Base-by-base conservation (phyloP, 2,888 invertebrate species). In the Tortrix viridana region DNA sequence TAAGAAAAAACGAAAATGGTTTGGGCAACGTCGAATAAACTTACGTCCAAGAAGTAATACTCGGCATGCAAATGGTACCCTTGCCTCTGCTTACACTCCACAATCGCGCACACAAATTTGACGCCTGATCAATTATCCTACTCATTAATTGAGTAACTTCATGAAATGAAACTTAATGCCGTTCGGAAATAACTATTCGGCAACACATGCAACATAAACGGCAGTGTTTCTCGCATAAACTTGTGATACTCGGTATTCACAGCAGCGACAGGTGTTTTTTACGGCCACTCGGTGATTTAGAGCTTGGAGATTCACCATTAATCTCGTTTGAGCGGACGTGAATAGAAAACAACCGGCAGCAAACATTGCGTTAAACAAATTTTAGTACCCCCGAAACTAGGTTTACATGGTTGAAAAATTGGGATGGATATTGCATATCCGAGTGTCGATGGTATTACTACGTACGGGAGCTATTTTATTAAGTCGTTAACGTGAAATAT, bases 251-350 rank as follows among this genome's bases (percentile, higher is more conserved):
- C 74, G 70, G 80, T 81, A 85, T 85, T 81, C 79, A 80, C 82
- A 81, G 79, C 74, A 80, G 77, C 82, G 87, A 86, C 91, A 92
- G 90, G 89, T 92, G 91, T 86, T 88, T 89, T 91, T 91, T 88
- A 92, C 85, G 87, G 82, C 77, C 80, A 73, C 78, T 74, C 79
- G 72, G 82, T 87, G 89, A 89, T 92, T 91, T 91, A 90, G 79
- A 79, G 76, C 80, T 80, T 73, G 76, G 81, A 82, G 85, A 89
- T 88, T 85, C 77, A 80, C 86, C 85, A 86, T 92, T 90, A 91
- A 90, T 90, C 90, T 84, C 79, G 79, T 86, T 89, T 79, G 80
- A 76, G 84, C 78, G 80, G 84, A 85, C 85, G 78, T 75, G 80
- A 88, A 87, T 86, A 86, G 80, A 76, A 76, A 71, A 68, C 65